Base-by-base conservation (phyloP, 2,888 invertebrate species). In the Strigamia crassipes region DNA sequence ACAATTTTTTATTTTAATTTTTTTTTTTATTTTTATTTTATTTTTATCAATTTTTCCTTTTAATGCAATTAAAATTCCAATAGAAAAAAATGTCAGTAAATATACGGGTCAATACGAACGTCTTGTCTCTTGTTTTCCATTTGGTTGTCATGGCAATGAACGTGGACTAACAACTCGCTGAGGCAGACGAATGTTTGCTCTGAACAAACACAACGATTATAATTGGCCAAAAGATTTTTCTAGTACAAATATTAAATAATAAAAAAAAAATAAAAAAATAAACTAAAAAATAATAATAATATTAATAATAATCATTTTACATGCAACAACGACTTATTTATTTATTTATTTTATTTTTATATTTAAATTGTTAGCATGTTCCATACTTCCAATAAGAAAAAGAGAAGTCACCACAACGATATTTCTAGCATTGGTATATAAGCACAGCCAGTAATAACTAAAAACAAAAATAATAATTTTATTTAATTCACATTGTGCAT, bases 121-220 rank as follows among this genome's bases (percentile, higher is more conserved):
- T 73, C 73, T 73, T 73, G 73, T 73, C 73, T 73, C 31, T 12
- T 73, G 73, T 73, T 73, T 73, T 73, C 31, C 12, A 31, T 73
- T 73, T 13, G 23, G 73, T 73, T 31, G 73, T n/a, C 73, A 73
- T 73, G n/a, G 31, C 73, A 15, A 73, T 73, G 27, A 73, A 31
- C 23, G 27, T 73, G 73, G 73, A 73, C 73, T 73, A 56, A 18
- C 56, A 56, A 56, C 56, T 56, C 18, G 56, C 56, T 6, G 56
- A 56, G 18, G 18, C 56, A 56, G 56, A 56, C 56, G 56, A 56
- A 56, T 73, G 73, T 73, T 31, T 73, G 73, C 31, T 73, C 27
- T 73, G 73, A 73, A 73, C 73, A 73, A 73, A 73, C 66, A 66
- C 27, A 73, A 73, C 27, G 73, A 73, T 73, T 73, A 73, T 73